Conservation (phyloP, 2,888 invertebrate genomes). For the Leptinotarsa juncta region DNA sequence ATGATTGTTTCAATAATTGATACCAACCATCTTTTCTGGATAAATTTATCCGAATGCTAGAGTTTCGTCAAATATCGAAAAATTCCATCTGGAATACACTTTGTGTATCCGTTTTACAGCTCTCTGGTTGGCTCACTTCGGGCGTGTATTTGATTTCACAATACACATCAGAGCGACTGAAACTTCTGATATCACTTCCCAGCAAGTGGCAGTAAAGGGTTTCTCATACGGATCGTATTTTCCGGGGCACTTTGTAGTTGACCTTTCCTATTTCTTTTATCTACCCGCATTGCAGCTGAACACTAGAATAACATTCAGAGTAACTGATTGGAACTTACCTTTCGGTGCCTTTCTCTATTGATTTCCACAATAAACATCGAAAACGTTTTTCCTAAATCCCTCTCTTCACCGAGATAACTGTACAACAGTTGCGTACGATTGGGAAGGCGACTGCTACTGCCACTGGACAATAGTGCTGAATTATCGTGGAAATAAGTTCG, state of each 20-base stretch:
- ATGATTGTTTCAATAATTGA: too few relatives aligned
- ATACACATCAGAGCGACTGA: background rate
- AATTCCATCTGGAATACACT: too few relatives aligned
- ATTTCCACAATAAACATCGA: constrained; percentile 14
- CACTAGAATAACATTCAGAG: constrained; percentile 10
- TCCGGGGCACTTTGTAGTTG: constrained; percentile 10
- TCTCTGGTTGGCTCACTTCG: background rate
- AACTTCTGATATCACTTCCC: background rate
- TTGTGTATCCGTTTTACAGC: too few relatives aligned
- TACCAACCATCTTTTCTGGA: too few relatives aligned
- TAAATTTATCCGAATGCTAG: too few relatives aligned
- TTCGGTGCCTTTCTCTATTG: constrained; percentile 1
- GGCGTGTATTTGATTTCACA: background rate
- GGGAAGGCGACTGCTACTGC: background rate
- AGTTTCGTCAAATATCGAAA: too few relatives aligned
- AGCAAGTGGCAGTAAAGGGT: background rate
- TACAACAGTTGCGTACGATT: background rate
- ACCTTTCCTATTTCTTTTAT: constrained; percentile 10
- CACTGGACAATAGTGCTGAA: too few relatives aligned
- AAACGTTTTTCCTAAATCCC: background rate
- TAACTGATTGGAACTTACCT: constrained; percentile 17
- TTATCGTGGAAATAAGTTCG: too few relatives aligned
- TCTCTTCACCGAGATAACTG: background rate
- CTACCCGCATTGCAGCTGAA: constrained; percentile 10
- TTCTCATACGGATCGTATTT: constrained; percentile 1